Evolutionary conservation across 2,888 invertebrate genomes (phyloP).

Genomic region (Leucozona laternaria): DNA sequence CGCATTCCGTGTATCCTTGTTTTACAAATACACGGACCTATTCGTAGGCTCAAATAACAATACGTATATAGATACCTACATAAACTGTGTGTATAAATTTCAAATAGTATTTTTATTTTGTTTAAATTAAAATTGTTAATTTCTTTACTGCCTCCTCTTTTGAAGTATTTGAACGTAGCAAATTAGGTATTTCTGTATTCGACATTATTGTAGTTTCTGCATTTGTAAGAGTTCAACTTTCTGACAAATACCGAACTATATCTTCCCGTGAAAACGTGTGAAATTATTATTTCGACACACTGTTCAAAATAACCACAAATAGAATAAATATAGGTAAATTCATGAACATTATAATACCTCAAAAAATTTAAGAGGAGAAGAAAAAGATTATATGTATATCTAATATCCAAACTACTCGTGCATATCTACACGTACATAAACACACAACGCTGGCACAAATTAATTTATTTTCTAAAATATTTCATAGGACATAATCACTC

Average conservation of each 20-base stretch:
- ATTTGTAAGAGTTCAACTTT: not conserved
- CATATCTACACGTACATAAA: not conserved
- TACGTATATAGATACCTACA: too few relatives aligned
- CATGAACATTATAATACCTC: conserved; percentile 2
- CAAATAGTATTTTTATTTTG: too few relatives aligned
- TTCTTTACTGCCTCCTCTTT: too few relatives aligned
- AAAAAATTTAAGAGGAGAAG: not conserved
- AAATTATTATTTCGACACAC: not conserved
- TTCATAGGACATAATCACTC: conserved; percentile 28
- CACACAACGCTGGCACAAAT: not conserved
- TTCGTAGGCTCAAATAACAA: too few relatives aligned
- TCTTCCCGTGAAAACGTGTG: not conserved
- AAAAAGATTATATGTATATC: not conserved
- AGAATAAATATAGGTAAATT: conserved; percentile 24
- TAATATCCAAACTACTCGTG: too few relatives aligned
- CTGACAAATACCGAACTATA: not conserved
- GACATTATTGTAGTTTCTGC: not conserved
- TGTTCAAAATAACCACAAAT: conserved; percentile 12
- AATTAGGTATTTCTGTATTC: not conserved
- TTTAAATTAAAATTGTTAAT: too few relatives aligned
- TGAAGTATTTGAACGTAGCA: too few relatives aligned
- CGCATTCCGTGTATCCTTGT: too few relatives aligned
- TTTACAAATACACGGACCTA: too few relatives aligned
- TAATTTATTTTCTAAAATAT: conserved; percentile 48
- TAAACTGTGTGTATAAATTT: too few relatives aligned